These are phyloP conservation scores for Rhynchonycteris naso DNA, from an alignment of 2,797 vertebrate genomes.

Conservation along the genomic window DNA sequence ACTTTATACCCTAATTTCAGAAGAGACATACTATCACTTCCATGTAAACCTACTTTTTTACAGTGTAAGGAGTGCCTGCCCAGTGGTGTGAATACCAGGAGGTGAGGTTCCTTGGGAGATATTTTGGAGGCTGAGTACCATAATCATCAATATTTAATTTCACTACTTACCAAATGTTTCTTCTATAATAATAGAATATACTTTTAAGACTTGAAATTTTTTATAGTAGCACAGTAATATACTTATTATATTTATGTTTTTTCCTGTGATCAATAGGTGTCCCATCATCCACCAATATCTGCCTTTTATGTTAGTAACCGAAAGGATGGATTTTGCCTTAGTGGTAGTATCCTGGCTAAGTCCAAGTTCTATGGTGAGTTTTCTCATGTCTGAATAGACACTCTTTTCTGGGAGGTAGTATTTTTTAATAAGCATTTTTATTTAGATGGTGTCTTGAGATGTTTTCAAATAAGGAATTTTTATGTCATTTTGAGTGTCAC, in stretches of 20 bases:
- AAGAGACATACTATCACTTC: neutral
- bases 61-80: neutral
- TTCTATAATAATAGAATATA: constrained; percentile 9
- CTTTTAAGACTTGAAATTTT: constrained; percentile 48
- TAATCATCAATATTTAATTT: constrained; percentile 8
- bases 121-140: neutral
- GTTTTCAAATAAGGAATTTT: constrained; percentile 14
- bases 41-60: neutral
- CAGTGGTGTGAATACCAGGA: neutral
- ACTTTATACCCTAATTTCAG: neutral
- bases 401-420: neutral
- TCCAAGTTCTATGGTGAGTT: constrained; percentile 98
- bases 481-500: constrained; percentile 36
- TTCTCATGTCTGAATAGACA: neutral
- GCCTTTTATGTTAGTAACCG: constrained; percentile 99
- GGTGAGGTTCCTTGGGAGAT: neutral
- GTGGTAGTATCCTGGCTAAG: constrained; percentile 98
- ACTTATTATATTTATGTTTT: constrained; percentile 25
- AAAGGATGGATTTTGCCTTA: constrained; percentile 99
- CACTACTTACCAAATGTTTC: neutral
- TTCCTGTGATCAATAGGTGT: constrained; percentile 89
- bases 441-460: neutral
- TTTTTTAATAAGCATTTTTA: constrained; percentile 49
- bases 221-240: constrained; percentile 44
- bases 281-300: constrained; percentile 98